Conservation (phyloP, 1,140 invertebrate species). For the Brachionus rubens region DNA sequence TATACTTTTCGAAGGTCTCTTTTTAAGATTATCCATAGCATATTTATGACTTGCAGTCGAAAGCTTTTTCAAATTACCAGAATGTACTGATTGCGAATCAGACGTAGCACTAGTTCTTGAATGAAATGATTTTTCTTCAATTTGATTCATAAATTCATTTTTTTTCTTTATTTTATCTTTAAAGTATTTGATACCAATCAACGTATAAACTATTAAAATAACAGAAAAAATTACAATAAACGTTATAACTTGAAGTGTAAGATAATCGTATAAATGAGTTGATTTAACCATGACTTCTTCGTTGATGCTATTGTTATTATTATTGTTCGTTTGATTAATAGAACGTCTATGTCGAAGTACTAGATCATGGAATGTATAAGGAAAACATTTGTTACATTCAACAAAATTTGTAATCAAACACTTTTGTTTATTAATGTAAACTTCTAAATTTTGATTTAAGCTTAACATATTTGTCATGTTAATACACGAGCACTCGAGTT, state of each 20-base stretch:
- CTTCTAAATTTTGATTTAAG: not conserved
- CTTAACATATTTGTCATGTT: not conserved
- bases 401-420: not conserved
- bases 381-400: not conserved
- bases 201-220: not conserved
- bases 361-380: no score
- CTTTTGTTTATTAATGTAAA: not conserved
- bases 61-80: not conserved
- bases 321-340: no score
- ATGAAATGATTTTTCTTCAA: not conserved
- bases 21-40: conserved; percentile 26
- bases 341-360: no score
- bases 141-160: not conserved
- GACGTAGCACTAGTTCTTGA: not conserved
- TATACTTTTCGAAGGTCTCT: conserved; percentile 32
- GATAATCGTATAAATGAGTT: not conserved
- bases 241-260: not conserved
- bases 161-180: not conserved
- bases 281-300: no score
- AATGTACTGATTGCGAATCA: not conserved
- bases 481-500: not conserved
- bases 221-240: not conserved
- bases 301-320: no score
- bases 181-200: not conserved
- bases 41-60: not conserved